Conservation (phyloP, 64 coral and sea anemone species). For the Montipora capricornis region DNA sequence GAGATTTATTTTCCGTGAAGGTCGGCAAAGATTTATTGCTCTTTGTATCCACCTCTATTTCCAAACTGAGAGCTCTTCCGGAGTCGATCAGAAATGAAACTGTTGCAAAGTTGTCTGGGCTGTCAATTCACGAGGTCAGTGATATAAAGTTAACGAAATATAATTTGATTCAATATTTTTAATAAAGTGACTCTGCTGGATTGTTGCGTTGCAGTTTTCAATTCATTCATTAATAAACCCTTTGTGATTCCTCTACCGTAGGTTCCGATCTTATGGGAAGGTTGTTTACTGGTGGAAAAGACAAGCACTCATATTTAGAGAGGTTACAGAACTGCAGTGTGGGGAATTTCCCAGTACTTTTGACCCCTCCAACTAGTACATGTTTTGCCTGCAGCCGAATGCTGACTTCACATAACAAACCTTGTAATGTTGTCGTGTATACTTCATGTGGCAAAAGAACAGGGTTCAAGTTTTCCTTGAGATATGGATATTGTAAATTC, state of each 20-base stretch:
- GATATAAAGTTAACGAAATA: no score
- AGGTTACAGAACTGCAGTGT: background rate
- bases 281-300: no score
- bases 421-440: constrained; percentile 4
- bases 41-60: background rate
- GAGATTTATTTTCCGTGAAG: background rate
- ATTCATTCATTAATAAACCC: no score
- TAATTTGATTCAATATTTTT: no score
- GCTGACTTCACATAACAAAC: constrained; percentile 19
- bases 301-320: no score
- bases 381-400: background rate
- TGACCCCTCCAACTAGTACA: background rate
- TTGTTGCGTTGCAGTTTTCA: no score
- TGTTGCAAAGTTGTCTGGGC: background rate
- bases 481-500: background rate
- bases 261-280: background rate
- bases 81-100: background rate
- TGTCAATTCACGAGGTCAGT: background rate
- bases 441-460: background rate
- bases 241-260: no score
- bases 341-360: background rate
- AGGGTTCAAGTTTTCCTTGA: constrained; percentile 17
- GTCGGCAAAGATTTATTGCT: background rate
- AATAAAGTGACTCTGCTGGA: no score
- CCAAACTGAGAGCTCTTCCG: background rate